These are phyloP conservation scores for Kryptolebias marmoratus DNA, from an alignment of 2,113 vertebrate species.

Conservation along the genomic window DNA sequence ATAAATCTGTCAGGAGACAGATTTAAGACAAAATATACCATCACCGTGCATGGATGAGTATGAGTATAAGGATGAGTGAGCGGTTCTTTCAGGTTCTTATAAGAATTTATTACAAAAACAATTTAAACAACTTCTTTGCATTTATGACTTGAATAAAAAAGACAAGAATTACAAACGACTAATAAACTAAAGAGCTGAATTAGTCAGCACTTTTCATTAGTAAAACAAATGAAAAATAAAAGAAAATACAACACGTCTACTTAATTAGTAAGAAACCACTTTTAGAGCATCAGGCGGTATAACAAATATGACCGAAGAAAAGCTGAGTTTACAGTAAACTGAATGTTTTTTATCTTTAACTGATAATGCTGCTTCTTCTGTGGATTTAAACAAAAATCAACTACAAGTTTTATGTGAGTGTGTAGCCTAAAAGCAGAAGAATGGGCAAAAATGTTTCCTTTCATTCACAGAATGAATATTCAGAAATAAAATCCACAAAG, in stretches of 20 bases:
- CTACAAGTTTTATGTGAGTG: neutral
- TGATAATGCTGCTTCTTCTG: conserved; percentile 21
- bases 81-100: neutral
- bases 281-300: neutral
- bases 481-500: conserved; percentile 35
- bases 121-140: neutral
- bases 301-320: conserved; percentile 1
- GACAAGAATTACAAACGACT: neutral
- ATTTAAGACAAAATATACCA: neutral
- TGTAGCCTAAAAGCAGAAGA: conserved; percentile 49
- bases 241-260: neutral
- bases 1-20: too few species aligned
- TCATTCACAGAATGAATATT: conserved; percentile 86
- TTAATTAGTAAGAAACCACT: neutral
- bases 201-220: conserved; percentile 13
- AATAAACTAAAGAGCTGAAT: conserved; percentile 1
- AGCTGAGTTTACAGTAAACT: neutral
- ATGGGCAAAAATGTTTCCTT: conserved; percentile 27
- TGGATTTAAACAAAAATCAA: neutral
- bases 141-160: neutral
- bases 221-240: conserved; percentile 20
- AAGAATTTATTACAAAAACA: conserved; percentile 20
- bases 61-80: too few species aligned
- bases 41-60: neutral
- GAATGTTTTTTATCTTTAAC: neutral